Evolutionary conservation across 2,888 invertebrate genomes (phyloP).

Genomic region (Acrobeloides nanus): DNA sequence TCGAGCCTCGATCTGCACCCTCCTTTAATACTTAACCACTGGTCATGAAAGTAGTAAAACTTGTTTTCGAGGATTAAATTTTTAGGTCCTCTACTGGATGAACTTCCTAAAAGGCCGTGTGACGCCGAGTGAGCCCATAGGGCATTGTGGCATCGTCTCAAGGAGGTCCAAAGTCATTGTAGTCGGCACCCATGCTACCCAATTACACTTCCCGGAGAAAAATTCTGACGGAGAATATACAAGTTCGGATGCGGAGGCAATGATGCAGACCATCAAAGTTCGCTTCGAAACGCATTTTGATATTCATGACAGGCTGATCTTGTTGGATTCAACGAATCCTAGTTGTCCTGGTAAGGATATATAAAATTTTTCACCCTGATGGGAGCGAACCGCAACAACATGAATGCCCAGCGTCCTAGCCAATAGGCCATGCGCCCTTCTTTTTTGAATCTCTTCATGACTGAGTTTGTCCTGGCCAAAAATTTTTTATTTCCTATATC

Average conservation of each 20-base stretch:
- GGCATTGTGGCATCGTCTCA: constrained; percentile 61
- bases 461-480: too few relatives aligned
- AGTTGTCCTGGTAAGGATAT: constrained; percentile 59
- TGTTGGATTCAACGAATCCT: constrained; percentile 64
- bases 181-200: constrained; percentile 62
- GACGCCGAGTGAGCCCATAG: constrained; percentile 62
- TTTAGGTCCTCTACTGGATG: constrained; percentile 66
- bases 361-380: not conserved
- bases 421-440: too few relatives aligned
- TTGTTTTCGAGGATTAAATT: not conserved
- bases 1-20: too few relatives aligned
- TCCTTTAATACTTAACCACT: not conserved
- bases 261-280: constrained; percentile 55
- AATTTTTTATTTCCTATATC: too few relatives aligned
- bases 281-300: constrained; percentile 62
- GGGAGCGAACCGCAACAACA: too few relatives aligned
- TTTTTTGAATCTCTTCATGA: too few relatives aligned
- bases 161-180: constrained; percentile 61
- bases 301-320: constrained; percentile 60
- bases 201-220: constrained; percentile 26
- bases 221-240: constrained; percentile 39
- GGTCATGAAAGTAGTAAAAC: not conserved
- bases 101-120: constrained; percentile 67
- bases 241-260: constrained; percentile 61
- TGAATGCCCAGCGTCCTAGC: too few relatives aligned